phyloP scores from a whole-genome alignment of 2,888 invertebrate genomes.

The Plebejus argus region DNA sequence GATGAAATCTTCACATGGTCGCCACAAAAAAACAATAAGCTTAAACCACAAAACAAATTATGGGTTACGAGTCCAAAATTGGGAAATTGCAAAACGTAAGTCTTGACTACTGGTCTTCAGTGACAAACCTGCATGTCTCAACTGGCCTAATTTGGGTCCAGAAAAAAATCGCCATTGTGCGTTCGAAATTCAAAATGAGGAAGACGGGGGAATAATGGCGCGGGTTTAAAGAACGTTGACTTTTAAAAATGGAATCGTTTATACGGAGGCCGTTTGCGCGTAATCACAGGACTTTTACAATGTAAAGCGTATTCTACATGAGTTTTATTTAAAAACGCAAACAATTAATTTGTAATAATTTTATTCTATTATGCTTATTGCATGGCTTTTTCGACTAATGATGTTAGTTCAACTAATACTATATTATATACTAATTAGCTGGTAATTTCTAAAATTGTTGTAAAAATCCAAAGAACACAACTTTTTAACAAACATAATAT shows the following conservation, averaged over 20 bases:
- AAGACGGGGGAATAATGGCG: constrained; percentile 74
- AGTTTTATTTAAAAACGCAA: background rate
- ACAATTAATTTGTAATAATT: no score
- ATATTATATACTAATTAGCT: no score
- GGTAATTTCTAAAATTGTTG: no score
- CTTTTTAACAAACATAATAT: background rate
- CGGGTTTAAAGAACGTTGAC: constrained; percentile 72
- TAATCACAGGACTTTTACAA: constrained; percentile 73
- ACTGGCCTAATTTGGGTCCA: constrained; percentile 63
- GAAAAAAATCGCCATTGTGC: constrained; percentile 45
- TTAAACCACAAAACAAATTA: constrained; percentile 15
- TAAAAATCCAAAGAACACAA: no score
- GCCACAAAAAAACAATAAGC: constrained; percentile 5
- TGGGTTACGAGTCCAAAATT: constrained; percentile 22
- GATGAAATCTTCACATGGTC: constrained; percentile 9
- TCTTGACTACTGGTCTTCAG: constrained; percentile 61
- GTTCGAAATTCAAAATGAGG: constrained; percentile 68
- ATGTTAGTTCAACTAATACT: no score
- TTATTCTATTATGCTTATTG: no score
- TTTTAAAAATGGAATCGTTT: constrained; percentile 77
- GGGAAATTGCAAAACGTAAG: constrained; percentile 13
- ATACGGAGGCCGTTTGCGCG: constrained; percentile 77
- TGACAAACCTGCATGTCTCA: constrained; percentile 66
- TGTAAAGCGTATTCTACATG: constrained; percentile 51
- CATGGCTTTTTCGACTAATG: no score